Percentiles rank a stretch among this genome's conserved stretches.
These are phyloP conservation scores for Syngnathus rostellatus DNA, from an alignment of 2,797 vertebrate genomes.

Conservation along the genomic window DNA sequence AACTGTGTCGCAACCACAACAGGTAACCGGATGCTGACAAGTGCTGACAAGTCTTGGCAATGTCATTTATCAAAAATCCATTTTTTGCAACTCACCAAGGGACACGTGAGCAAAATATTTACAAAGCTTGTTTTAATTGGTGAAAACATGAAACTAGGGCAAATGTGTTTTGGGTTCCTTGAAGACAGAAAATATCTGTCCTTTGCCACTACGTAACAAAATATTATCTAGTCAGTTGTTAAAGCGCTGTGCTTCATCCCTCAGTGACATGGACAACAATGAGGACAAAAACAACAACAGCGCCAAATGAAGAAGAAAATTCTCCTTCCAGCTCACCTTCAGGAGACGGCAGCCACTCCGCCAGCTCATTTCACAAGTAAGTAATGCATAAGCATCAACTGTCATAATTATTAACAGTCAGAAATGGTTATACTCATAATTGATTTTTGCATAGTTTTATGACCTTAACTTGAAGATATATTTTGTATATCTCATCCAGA, in stretches of 20 bases:
- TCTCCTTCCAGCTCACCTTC: conserved; percentile 19
- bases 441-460: neutral
- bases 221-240: neutral
- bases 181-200: neutral
- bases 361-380: conserved; percentile 24
- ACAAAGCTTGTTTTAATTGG: neutral
- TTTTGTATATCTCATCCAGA: conserved; percentile 21
- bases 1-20: conserved; percentile 13
- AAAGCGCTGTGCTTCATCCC: too few relatives aligned
- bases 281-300: neutral
- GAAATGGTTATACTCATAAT: neutral
- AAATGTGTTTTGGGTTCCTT: neutral
- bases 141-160: too few relatives aligned
- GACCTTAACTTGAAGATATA: neutral
- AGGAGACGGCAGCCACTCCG: conserved; percentile 9
- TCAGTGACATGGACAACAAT: neutral
- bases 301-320: conserved; percentile 9
- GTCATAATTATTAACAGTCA: neutral
- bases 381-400: conserved; percentile 7
- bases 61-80: neutral
- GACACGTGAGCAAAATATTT: neutral
- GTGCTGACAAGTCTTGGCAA: too few relatives aligned
- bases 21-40: conserved; percentile 29
- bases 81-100: neutral
- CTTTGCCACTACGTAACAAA: neutral